Evolutionary conservation across 2,113 vertebrate genomes (phyloP).

Genomic region (Paraplagusia blochii): DNA sequence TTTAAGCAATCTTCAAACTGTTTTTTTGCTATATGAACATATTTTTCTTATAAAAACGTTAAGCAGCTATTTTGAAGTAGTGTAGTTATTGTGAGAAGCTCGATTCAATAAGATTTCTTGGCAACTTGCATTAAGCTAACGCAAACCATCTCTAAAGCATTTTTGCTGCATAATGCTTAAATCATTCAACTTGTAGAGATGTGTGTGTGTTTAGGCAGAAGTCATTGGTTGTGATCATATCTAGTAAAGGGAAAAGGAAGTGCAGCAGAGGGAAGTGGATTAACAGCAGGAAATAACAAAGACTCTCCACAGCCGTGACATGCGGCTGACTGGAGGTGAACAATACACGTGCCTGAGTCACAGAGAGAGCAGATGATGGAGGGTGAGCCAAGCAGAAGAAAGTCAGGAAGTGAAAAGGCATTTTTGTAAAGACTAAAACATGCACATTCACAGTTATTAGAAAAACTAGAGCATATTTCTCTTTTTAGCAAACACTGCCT

Average conservation of each 20-base stretch:
- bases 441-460: background rate
- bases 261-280: constrained; percentile 64
- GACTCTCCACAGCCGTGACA: constrained; percentile 46
- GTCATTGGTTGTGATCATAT: constrained; percentile 24
- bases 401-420: constrained; percentile 14
- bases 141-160: too few relatives aligned
- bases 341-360: constrained; percentile 35
- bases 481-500: background rate
- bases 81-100: too few relatives aligned
- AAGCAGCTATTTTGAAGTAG: too few relatives aligned
- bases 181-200: background rate
- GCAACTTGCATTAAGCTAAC: too few relatives aligned
- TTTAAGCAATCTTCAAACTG: too few relatives aligned
- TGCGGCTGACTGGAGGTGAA: constrained; percentile 41
- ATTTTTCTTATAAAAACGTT: too few relatives aligned
- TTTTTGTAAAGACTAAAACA: background rate
- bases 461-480: background rate
- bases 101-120: too few relatives aligned
- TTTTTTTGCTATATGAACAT: too few relatives aligned
- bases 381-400: constrained; percentile 8
- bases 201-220: constrained; percentile 23
- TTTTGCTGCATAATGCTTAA: too few relatives aligned
- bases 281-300: constrained; percentile 63
- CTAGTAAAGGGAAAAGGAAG: constrained; percentile 55
- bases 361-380: constrained; percentile 2